phyloP scores from a whole-genome alignment of 2,888 invertebrate species.

The Neuroscelio doddi region DNA sequence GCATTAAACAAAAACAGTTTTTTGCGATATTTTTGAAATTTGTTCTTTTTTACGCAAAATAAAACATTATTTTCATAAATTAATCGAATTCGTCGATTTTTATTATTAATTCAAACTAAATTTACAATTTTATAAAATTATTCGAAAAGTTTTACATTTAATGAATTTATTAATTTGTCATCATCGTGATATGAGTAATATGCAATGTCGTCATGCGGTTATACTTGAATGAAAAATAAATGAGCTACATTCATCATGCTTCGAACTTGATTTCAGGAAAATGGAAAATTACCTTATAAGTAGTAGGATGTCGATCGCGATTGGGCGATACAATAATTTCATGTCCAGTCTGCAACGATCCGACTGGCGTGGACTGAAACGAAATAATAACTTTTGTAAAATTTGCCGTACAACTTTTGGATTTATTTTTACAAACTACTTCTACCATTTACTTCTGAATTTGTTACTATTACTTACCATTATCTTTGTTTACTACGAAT shows the following conservation, averaged over 20 bases:
- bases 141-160: too few species aligned
- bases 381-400: conserved; percentile 45
- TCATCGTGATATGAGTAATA: conserved; percentile 34
- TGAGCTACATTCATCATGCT: conserved; percentile 31
- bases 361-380: conserved; percentile 92
- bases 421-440: too few species aligned
- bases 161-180: conserved; percentile 1
- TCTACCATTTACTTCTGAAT: too few species aligned
- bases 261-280: conserved; percentile 7
- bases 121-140: too few species aligned
- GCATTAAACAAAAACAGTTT: conserved; percentile 41
- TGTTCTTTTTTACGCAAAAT: conserved; percentile 11
- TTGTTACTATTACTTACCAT: too few species aligned
- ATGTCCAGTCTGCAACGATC: conserved; percentile 92
- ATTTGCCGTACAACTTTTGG: neutral
- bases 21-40: conserved; percentile 27
- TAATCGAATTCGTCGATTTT: too few species aligned
- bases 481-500: too few species aligned
- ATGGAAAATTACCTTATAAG: conserved; percentile 80
- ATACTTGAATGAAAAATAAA: conserved; percentile 22
- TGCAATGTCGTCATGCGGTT: conserved; percentile 42
- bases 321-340: conserved; percentile 93
- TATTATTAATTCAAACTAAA: too few species aligned
- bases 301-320: conserved; percentile 86
- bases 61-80: too few species aligned